Base-by-base conservation (phyloP, 2,797 vertebrate genomes). In the Petrocephalus sullivani region DNA sequence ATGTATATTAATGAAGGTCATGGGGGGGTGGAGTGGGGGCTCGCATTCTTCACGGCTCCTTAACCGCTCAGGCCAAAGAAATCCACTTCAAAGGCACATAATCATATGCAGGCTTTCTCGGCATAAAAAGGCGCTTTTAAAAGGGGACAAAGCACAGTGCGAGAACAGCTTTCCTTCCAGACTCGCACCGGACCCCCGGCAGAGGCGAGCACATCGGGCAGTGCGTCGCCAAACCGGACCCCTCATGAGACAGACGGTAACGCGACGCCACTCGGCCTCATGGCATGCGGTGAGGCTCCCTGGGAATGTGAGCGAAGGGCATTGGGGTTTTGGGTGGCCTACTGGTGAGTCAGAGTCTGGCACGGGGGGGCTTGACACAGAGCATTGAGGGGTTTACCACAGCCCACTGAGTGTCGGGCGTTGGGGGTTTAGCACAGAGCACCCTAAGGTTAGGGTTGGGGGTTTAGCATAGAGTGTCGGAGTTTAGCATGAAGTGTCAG, bases 41-140 rank as follows among this genome's bases (percentile, higher is more conserved):
- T 67, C 28, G 71, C 71, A 49, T 64, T 64, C 85, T 87, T 87
- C 41, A 85, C 33, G 82, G 57, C 58, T 21, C 46, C 46, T 88
- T 84, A 56, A 53, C 87, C 14, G 58, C 54, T 23, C 56, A 56
- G 33, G 19, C 54, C 67, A 49, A 23, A 87, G 75, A 87, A 87
- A 41, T 78, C 49, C 49, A 61, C 78, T 83, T 88, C 56, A 53
- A 88, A 88, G 81, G 33, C 21, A 37, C 19, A 51, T 64, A 88
- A 49, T 67, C 21, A 54, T 85, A 54, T 85, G 83, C 58, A 84
- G 23, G 60, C 58, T 85, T 51, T 57, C 41, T 49, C 33, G 46
- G 14, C 28, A 57, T 78, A 75, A 28, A 54, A 53, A 78, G 41
- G 37, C 14, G 37, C 14, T 21, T 87, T 88, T 78, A 86, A 86